Conservation (phyloP, 2,797 vertebrate species). For the Cyprinodon diabolis region DNA sequence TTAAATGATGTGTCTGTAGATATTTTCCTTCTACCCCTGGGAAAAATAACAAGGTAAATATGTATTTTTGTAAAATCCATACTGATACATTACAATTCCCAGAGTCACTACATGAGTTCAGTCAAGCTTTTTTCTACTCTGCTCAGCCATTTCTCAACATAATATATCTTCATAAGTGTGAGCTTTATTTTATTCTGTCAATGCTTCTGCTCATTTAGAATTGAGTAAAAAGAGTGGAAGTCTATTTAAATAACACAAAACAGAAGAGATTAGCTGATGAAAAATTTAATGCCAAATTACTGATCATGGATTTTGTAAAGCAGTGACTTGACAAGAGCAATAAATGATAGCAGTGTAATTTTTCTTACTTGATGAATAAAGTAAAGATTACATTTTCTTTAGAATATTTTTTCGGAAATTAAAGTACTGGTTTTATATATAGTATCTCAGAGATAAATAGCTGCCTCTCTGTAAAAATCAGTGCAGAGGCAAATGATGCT, state of each 20-base stretch:
- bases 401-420: background rate
- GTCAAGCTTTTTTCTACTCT: background rate
- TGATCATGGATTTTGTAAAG: background rate
- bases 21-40: background rate
- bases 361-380: background rate
- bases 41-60: background rate
- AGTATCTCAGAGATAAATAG: background rate
- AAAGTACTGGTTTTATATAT: background rate
- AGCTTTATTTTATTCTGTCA: background rate
- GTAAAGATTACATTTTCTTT: background rate
- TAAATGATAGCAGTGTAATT: background rate
- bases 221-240: background rate
- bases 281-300: background rate
- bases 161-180: background rate
- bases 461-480: background rate
- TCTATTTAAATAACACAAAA: background rate
- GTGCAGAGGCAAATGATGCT: background rate
- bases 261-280: background rate
- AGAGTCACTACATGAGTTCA: no score
- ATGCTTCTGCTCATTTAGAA: background rate
- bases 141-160: background rate
- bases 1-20: slow-evolving; percentile 13
- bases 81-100: no score
- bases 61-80: background rate
- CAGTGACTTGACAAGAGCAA: background rate